A percentile compares a stretch with the other conserved stretches of the same genome.
phyloP scores from a whole-genome alignment of 2,797 vertebrate genomes.

The Platalea minor region DNA sequence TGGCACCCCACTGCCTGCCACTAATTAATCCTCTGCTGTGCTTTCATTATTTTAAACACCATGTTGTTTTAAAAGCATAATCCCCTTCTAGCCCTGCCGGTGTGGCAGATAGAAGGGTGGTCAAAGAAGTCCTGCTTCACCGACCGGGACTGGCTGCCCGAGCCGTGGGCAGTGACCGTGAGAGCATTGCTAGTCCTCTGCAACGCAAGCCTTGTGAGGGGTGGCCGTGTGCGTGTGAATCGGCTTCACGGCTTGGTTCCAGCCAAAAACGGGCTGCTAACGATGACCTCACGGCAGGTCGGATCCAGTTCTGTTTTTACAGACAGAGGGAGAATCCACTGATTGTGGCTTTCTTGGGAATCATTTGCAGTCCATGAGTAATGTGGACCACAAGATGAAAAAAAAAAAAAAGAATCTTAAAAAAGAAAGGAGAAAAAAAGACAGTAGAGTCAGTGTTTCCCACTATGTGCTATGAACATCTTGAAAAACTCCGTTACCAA shows the following conservation, averaged over 20 bases:
- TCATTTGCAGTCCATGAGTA: conserved; percentile 41
- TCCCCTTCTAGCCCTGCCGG: fast-evolving
- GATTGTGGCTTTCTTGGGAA: conserved; percentile 53
- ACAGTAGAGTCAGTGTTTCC: conserved; percentile 49
- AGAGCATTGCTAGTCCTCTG: neutral
- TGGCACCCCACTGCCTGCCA: neutral
- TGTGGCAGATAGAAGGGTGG: neutral
- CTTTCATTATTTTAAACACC: neutral
- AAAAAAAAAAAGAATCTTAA: neutral
- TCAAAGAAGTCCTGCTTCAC: neutral
- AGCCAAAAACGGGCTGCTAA: neutral
- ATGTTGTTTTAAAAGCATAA: neutral
- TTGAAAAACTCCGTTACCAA: neutral
- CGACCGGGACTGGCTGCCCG: neutral
- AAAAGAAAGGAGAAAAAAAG: conserved; percentile 18
- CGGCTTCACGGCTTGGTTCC: neutral
- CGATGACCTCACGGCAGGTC: neutral
- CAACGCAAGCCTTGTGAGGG: neutral
- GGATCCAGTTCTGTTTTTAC: conserved; percentile 44
- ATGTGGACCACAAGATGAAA: conserved; percentile 40
- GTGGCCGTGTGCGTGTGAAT: neutral
- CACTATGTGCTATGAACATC: neutral
- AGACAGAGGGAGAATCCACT: conserved; percentile 46
- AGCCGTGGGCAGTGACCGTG: neutral
- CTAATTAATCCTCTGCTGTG: neutral